Percentiles rank a stretch among this genome's conserved stretches.
Evolutionary conservation across 2,113 vertebrate genomes (phyloP).

Genomic region (Macrotus californicus): DNA sequence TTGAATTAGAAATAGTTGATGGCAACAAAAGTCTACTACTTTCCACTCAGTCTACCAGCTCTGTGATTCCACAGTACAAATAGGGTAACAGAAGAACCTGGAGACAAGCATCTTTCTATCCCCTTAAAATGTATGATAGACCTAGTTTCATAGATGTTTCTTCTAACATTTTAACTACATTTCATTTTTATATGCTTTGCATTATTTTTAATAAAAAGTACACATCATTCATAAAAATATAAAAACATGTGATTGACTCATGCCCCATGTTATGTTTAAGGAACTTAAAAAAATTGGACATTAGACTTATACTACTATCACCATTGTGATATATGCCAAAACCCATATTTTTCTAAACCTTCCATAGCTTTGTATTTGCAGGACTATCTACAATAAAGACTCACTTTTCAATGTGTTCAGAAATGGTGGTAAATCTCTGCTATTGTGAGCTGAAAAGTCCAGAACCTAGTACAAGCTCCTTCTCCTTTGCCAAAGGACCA

Average conservation of each 20-base stretch:
- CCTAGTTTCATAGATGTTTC: not conserved
- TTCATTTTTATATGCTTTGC: not conserved
- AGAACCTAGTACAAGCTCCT: not conserved
- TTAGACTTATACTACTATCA: constrained; percentile 7
- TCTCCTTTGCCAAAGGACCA: not conserved
- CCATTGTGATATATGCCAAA: constrained; percentile 25
- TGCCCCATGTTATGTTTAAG: constrained; percentile 36
- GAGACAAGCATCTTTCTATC: not conserved
- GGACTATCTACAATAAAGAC: constrained; percentile 34
- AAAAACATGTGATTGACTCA: constrained; percentile 24
- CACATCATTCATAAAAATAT: not conserved
- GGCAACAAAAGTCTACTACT: not conserved
- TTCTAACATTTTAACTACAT: not conserved
- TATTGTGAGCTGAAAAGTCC: not conserved
- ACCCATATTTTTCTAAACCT: constrained; percentile 46
- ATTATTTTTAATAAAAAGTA: not conserved
- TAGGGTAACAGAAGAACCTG: not conserved
- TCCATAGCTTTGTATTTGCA: constrained; percentile 33
- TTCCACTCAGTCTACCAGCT: not conserved
- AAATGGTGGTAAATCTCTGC: constrained; percentile 36
- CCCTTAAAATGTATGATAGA: not conserved
- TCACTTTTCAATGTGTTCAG: constrained; percentile 19
- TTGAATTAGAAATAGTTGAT: constrained; percentile 25
- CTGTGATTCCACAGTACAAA: not conserved
- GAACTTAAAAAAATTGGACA: constrained; percentile 55